These are phyloP conservation scores for Hypotaenidia okinawae DNA, from an alignment of 2,797 vertebrate genomes.

Conservation along the genomic window DNA sequence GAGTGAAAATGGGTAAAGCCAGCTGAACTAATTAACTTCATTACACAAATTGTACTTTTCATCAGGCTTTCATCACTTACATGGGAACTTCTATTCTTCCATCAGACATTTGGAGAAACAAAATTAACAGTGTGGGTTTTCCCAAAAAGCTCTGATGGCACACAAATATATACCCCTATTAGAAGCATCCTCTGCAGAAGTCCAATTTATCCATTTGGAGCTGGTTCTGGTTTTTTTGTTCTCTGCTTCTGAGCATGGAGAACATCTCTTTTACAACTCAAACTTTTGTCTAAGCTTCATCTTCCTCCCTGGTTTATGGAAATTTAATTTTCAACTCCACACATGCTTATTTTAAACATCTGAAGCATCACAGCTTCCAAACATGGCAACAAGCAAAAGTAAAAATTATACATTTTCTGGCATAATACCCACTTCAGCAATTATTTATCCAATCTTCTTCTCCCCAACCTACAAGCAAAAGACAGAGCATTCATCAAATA, in stretches of 20 bases:
- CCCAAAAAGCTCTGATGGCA: not conserved
- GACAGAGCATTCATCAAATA: rapidly evolving
- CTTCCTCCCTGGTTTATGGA: not conserved
- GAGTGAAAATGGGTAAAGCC: not conserved
- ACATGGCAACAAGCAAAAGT: not conserved
- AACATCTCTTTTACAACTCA: not conserved
- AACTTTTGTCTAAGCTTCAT: not conserved
- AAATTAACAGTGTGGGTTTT: not conserved
- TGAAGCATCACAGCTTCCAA: not conserved
- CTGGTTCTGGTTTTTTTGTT: not conserved
- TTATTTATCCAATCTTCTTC: not conserved
- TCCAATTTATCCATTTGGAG: not conserved
- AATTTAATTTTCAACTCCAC: not conserved
- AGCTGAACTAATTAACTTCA: not conserved
- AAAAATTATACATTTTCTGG: not conserved
- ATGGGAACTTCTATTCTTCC: not conserved
- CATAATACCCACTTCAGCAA: not conserved
- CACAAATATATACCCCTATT: not conserved
- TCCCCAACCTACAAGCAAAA: not conserved
- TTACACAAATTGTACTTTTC: not conserved
- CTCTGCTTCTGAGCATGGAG: not conserved
- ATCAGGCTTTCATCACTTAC: not conserved
- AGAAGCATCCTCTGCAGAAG: not conserved
- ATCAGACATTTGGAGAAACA: not conserved
- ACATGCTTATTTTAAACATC: not conserved